phyloP scores from a whole-genome alignment of 2,888 invertebrate species.

The Rotaria macrura region DNA sequence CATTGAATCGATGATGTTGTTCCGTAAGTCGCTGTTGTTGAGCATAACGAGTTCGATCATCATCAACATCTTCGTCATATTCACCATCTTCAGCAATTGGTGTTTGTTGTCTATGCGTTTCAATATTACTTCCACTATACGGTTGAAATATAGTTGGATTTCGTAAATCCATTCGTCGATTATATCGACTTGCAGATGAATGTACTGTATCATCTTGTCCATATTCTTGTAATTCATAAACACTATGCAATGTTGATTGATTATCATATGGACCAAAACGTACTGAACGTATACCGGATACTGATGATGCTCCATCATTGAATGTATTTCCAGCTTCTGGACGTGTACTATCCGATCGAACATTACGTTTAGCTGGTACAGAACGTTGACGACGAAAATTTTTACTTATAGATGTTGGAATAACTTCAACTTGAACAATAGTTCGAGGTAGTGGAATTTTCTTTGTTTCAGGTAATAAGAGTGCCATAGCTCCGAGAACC shows the following conservation, averaged over 20 bases:
- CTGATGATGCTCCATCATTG: neutral
- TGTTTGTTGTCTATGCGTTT: neutral
- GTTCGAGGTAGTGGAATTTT: constrained; percentile 29
- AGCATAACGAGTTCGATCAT: constrained; percentile 5
- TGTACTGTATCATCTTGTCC: neutral
- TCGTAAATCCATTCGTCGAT: neutral
- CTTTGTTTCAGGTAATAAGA: constrained; percentile 32
- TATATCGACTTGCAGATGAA: neutral
- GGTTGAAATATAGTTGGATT: neutral
- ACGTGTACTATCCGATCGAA: neutral
- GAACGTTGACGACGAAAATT: neutral
- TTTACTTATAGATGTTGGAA: constrained; percentile 14
- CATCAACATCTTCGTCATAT: constrained; percentile 21
- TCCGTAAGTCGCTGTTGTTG: neutral
- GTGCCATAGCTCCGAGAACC: constrained; percentile 27
- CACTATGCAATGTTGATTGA: constrained; percentile 16
- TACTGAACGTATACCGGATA: neutral
- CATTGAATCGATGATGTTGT: neutral
- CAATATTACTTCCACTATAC: neutral
- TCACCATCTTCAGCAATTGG: constrained; percentile 2
- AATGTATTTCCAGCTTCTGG: neutral
- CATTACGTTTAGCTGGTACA: neutral
- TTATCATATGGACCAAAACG: constrained; percentile 9
- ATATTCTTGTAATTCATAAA: neutral
- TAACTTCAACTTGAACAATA: constrained; percentile 25